Conservation (phyloP, 2,888 invertebrate species). For the Trichogramma evanescens region DNA sequence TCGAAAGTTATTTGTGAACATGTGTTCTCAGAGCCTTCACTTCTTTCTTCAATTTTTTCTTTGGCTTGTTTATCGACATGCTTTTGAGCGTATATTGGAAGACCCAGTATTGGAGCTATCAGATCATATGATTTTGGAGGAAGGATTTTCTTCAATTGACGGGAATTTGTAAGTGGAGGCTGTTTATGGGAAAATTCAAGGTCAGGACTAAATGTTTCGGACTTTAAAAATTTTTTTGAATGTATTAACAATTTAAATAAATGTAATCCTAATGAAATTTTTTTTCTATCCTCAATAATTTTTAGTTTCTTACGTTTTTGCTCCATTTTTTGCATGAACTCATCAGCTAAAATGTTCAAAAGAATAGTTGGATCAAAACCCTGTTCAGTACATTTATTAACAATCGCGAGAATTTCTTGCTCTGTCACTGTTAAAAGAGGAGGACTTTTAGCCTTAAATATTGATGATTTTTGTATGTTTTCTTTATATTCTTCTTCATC, state of each 20-base stretch:
- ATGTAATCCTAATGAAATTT: constrained; percentile 26
- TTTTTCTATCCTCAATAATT: constrained; percentile 6
- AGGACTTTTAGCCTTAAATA: constrained; percentile 6
- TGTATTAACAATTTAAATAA: constrained; percentile 36
- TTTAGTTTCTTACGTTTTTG: constrained; percentile 3
- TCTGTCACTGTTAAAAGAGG: constrained; percentile 8
- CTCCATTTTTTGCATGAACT: constrained; percentile 25
- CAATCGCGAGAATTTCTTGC: constrained; percentile 1
- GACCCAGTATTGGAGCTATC: constrained; percentile 35
- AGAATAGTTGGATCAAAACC: constrained; percentile 13
- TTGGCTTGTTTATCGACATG: not conserved
- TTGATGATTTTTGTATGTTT: not conserved
- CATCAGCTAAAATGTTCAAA: constrained; percentile 27
- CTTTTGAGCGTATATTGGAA: constrained; percentile 28
- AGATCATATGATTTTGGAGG: constrained; percentile 34
- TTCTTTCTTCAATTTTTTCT: not conserved
- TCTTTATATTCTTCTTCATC: not conserved
- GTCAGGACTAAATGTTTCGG: constrained; percentile 29
- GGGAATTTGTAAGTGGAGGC: constrained; percentile 32
- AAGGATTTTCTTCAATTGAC: constrained; percentile 32
- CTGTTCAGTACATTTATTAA: not conserved
- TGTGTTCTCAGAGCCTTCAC: not conserved
- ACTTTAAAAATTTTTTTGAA: constrained; percentile 34
- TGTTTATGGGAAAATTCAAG: constrained; percentile 34
- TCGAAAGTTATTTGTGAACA: constrained; percentile 11